A percentile compares a stretch with the other conserved stretches of the same genome.
phyloP scores from a whole-genome alignment of 1,140 invertebrate genomes.

The Zaprionus gabonicus region DNA sequence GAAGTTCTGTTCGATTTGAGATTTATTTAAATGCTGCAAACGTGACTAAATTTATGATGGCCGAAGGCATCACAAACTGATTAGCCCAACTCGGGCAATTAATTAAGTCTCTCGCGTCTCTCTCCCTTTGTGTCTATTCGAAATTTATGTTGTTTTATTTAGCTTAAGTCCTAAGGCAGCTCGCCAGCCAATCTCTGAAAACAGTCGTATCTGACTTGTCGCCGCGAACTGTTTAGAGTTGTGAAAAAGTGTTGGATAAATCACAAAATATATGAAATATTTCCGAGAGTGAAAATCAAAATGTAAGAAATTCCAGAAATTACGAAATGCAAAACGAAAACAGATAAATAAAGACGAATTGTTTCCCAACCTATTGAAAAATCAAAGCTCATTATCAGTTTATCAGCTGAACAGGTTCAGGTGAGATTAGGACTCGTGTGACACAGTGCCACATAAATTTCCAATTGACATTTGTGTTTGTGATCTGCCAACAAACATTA shows the following conservation, averaged over 20 bases:
- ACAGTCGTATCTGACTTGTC: constrained; percentile 22
- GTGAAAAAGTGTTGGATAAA: constrained; percentile 6
- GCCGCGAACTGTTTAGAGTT: constrained; percentile 23
- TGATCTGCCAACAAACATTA: constrained; percentile 28
- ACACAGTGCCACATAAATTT: constrained; percentile 21
- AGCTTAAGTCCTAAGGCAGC: constrained; percentile 40
- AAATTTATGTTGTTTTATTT: constrained; percentile 76
- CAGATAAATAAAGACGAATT: background rate
- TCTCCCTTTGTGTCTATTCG: constrained; percentile 6
- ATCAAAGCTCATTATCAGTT: background rate
- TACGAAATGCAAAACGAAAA: background rate
- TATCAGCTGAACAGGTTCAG: background rate
- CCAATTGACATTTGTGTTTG: constrained; percentile 38
- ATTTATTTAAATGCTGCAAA: constrained; percentile 80
- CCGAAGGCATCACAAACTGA: constrained; percentile 49
- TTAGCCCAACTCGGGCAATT: constrained; percentile 51
- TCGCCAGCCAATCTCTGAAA: background rate
- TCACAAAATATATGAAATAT: background rate
- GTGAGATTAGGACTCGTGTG: constrained; percentile 15
- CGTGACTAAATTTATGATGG: constrained; percentile 82
- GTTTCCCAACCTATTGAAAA: background rate
- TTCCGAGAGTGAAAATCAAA: background rate
- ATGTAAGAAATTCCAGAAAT: constrained; percentile 11
- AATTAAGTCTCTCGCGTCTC: constrained; percentile 31
- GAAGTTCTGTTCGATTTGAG: constrained; percentile 29